Base-by-base conservation (phyloP, 2,113 vertebrate species). In the Seriola quinqueradiata region DNA sequence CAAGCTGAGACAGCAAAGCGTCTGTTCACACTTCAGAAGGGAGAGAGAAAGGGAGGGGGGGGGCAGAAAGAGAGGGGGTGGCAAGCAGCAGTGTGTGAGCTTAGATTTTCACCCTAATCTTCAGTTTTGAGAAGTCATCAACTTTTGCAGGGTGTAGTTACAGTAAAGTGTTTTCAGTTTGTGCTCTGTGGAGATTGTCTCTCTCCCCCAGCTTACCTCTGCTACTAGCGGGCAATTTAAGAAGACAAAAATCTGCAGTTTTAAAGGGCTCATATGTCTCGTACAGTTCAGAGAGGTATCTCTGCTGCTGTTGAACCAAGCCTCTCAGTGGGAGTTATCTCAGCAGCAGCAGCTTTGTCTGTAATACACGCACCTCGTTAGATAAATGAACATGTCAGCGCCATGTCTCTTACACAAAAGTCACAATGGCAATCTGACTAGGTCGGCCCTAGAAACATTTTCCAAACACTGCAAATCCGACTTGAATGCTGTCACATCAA, bases 121-220 rank as follows among this genome's bases (percentile, higher is more conserved):
- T 71, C 48, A 48, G 25, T 85, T 90, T 73, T 77, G 86, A 81
- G 76, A 85, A 85, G 91, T 92, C 92, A 90, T 90, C 92, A 88
- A 64, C 77, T 92, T 28, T 92, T 82, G 75, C 78, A 59, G 83
- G 77, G 28, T 79, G 70, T 83, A 76, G 77, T 79, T 76, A 83
- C 80, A 83, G 84, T 55, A 67, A 86, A 80, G 70, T 69, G 73
- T 89, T 90, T 89, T 77, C 71, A 28, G 73, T 78, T 79, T 61
- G 61, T 82, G 80, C 76, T 81, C 36, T 9, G 44, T n/a, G 64
- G 84, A 92, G 87, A 92, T 84, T 48, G 87, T 89, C 88, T 88
- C 81, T 75, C 63, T 80, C 55, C 55, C 48, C 14, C 32, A 1
- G 68, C 81, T 89, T 81, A 81, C 64, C 34, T 68, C 57, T 70